Evolutionary conservation across 2,797 vertebrate genomes (phyloP), one percentile per base, ranked within the genome.

Genomic region (Coccyzus lansbergi): DNA sequence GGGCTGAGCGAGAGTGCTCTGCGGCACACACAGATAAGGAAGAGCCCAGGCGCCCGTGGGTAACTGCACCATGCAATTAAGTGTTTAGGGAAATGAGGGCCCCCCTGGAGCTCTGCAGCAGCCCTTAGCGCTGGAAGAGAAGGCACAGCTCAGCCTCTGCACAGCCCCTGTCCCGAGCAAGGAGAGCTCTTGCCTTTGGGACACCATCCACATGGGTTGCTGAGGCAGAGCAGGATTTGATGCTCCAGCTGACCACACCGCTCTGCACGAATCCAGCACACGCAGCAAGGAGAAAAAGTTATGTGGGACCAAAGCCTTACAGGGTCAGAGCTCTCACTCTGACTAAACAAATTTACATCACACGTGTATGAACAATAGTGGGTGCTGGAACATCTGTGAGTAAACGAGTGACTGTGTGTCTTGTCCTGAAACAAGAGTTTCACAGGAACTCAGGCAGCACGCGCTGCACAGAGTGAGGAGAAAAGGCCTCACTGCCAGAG

Each of bases 1-100:
- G 75, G 63, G 79, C 79, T 83, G 36, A 1, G 63, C 5, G 13
- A 64, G 83, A 72, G 13, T 56, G 38, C 52, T 28, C 69, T 77
- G 83, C 81, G 79, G 86, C 75, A 36, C 13, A 53, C 63, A 64
- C 90, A 81, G 53, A 75, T 33, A 76, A 62, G 60, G 33, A 33
- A 60, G 92, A 64, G 31, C 92, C 78, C 65, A 68, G 59, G 26
- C 33, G 68, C 20, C 81, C 40, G 10, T 14, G 77, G 60, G 48
- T 16, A 85, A 88, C 25, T 26, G 48, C 82, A 80, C 28, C 59
- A 5, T 34, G 69, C 42, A 93, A 92, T 88, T 93, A 85, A 93
- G 80, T 46, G 69, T 69, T 93, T 60, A 86, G 77, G 52, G 76
- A 88, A 91, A 88, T 72, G 2, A 86, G 52, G 79, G 63, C 48